Conservation (phyloP, 1,140 invertebrate genomes). For the Ectropis grisescens region DNA sequence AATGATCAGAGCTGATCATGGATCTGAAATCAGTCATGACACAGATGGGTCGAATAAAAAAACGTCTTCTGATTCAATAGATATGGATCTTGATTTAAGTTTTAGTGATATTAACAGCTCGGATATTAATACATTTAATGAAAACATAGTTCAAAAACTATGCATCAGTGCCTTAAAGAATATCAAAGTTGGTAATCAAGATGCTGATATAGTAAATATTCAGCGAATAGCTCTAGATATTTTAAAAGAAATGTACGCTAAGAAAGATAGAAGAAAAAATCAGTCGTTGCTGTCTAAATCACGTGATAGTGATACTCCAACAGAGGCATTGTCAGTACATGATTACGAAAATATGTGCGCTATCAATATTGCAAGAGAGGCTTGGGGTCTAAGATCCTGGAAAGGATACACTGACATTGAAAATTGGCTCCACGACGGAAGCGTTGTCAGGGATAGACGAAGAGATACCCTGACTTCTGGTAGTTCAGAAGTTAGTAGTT, state of each 20-base stretch:
- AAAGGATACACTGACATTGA: conserved; percentile 76
- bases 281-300: conserved; percentile 35
- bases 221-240: conserved; percentile 68
- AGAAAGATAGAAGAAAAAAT: conserved; percentile 57
- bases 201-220: conserved; percentile 67
- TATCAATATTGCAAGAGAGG: conserved; percentile 75
- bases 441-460: conserved; percentile 71
- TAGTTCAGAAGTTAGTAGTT: conserved; percentile 65
- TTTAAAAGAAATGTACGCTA: conserved; percentile 65
- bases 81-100: conserved; percentile 67
- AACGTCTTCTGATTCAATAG: conserved; percentile 64
- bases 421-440: conserved; percentile 75
- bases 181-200: conserved; percentile 67
- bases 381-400: conserved; percentile 79
- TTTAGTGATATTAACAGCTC: conserved; percentile 70
- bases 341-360: conserved; percentile 80
- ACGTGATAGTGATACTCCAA: conserved; percentile 70
- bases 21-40: conserved; percentile 56
- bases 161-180: conserved; percentile 67
- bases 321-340: conserved; percentile 74
- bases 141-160: conserved; percentile 68
- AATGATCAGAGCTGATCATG: conserved; percentile 39
- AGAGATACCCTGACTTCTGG: conserved; percentile 72
- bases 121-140: conserved; percentile 68
- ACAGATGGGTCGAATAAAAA: conserved; percentile 63